These are phyloP conservation scores for Zaprionus vittiger DNA, from an alignment of 1,140 invertebrate genomes.

Conservation along the genomic window DNA sequence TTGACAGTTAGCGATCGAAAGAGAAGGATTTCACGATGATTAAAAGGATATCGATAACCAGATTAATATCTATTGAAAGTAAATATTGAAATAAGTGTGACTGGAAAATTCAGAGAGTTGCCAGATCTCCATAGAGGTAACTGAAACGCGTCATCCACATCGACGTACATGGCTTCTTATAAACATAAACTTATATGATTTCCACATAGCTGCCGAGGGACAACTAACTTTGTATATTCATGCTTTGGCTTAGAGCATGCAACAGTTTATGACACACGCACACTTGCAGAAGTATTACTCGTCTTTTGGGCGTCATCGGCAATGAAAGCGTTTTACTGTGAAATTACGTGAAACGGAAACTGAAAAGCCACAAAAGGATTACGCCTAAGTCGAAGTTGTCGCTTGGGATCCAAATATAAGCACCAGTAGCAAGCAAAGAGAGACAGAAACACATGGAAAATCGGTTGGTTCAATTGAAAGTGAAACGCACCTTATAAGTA, in stretches of 20 bases:
- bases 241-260: constrained; percentile 35
- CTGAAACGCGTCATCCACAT: too few species aligned
- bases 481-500: constrained; percentile 50
- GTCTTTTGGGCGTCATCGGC: constrained; percentile 31
- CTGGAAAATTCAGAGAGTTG: too few species aligned
- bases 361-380: constrained; percentile 41
- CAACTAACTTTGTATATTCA: constrained; percentile 36
- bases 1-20: too few species aligned
- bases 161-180: background rate
- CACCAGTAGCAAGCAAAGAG: constrained; percentile 10
- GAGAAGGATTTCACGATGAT: too few species aligned
- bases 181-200: background rate
- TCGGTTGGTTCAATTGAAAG: constrained; percentile 57
- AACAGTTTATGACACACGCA: constrained; percentile 23
- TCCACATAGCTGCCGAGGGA: constrained; percentile 6
- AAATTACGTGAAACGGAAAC: constrained; percentile 51
- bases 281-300: background rate
- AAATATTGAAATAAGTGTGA: too few species aligned
- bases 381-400: constrained; percentile 39
- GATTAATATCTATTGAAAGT: too few species aligned
- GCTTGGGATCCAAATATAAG: constrained; percentile 25
- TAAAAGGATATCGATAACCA: too few species aligned
- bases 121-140: too few species aligned
- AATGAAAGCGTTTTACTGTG: constrained; percentile 15
- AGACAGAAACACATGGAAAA: constrained; percentile 26